A percentile compares a stretch with the other conserved stretches of the same genome.
Evolutionary conservation across 2,113 vertebrate genomes (phyloP).

Genomic region (Oryctolagus cuniculus): mOryCun1.1 NC_091447.1:15543501-15544000

Average conservation of each 20-base stretch:
- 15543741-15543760: not conserved
- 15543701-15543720: not conserved
- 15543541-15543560: conserved; percentile 10
- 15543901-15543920: conserved; percentile 43
- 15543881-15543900: conserved; percentile 42
- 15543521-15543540: not conserved
- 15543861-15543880: conserved; percentile 19
- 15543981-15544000: conserved; percentile 50
- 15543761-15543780: not conserved
- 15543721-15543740: not conserved
- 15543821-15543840: not conserved
- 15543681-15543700: not conserved
- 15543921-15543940: conserved; percentile 21
- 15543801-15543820: not conserved
- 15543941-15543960: conserved; percentile 23
- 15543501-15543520: not conserved
- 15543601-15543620: not conserved
- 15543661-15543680: not conserved
- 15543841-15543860: not conserved
- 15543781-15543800: not conserved
- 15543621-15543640: not conserved
- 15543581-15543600: not conserved
- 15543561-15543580: not conserved
- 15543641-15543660: conserved; percentile 18
- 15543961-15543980: not conserved